Percentiles rank a stretch among this genome's conserved stretches.
Conservation (phyloP, 2,113 vertebrate species). For the Clarias macrocephalus region DNA sequence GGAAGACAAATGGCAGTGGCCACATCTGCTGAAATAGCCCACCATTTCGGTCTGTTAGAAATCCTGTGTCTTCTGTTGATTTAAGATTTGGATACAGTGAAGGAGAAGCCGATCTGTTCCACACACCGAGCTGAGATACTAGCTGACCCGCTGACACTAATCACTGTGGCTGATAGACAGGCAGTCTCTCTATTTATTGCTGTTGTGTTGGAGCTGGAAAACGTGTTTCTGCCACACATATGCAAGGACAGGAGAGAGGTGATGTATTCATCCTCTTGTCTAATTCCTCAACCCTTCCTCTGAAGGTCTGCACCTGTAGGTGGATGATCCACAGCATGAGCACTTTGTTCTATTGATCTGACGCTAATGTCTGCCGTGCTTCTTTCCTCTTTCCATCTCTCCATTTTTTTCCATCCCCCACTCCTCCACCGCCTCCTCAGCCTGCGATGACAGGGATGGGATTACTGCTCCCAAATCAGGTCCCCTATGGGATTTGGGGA, state of each 20-base stretch:
- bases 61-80: conserved; percentile 19
- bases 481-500: conserved; percentile 30
- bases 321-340: conserved; percentile 46
- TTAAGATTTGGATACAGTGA: background rate
- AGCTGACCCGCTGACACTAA: background rate
- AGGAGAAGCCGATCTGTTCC: background rate
- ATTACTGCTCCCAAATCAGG: conserved; percentile 52
- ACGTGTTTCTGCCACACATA: background rate
- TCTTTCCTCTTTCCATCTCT: conserved; percentile 28
- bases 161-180: background rate
- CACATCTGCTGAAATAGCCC: conserved; percentile 44
- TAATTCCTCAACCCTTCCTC: background rate
- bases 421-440: conserved; percentile 22
- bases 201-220: conserved; percentile 26
- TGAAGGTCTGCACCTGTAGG: conserved; percentile 42
- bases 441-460: conserved; percentile 49
- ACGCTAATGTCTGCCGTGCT: conserved; percentile 49
- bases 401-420: conserved; percentile 27
- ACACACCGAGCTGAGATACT: background rate
- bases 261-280: conserved; percentile 3
- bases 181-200: conserved; percentile 22
- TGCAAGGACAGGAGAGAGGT: background rate
- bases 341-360: conserved; percentile 66
- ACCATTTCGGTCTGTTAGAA: conserved; percentile 5
- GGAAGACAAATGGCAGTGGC: conserved; percentile 54